Evolutionary conservation across 2,888 invertebrate genomes (phyloP).

Genomic region (Cephus sareptanus): DNA sequence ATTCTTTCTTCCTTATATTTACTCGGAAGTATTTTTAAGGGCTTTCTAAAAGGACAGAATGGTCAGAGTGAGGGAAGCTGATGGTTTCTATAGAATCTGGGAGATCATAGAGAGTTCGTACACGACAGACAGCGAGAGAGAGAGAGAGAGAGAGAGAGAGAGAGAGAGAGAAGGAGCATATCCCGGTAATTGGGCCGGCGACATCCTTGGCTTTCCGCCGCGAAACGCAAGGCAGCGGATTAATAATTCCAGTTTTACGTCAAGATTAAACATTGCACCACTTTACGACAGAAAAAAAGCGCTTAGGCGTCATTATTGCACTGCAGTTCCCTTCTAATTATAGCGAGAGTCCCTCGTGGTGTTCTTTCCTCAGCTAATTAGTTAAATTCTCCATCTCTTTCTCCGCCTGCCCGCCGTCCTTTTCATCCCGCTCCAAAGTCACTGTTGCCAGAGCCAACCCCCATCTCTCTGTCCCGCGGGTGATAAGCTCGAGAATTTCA

Average conservation of each 20-base stretch:
- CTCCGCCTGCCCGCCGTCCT: background rate
- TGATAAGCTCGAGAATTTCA: slow-evolving; percentile 46
- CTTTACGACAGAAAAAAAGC: slow-evolving; percentile 3
- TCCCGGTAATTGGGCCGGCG: background rate
- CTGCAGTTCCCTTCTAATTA: slow-evolving; percentile 46
- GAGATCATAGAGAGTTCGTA: too few species aligned
- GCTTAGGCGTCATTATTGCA: slow-evolving; percentile 40
- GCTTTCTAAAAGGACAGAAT: too few species aligned
- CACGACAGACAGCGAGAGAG: background rate
- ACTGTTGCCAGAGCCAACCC: too few species aligned
- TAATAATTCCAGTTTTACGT: background rate
- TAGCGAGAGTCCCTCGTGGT: slow-evolving; percentile 37
- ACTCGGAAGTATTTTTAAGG: too few species aligned
- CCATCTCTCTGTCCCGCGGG: slow-evolving; percentile 27
- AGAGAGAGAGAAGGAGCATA: background rate
- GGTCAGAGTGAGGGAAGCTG: slow-evolving; percentile 7
- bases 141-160: background rate
- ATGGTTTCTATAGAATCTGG: slow-evolving; percentile 10
- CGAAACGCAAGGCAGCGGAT: background rate
- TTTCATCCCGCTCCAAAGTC: too few species aligned
- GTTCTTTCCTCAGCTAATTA: slow-evolving; percentile 47
- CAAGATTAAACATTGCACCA: slow-evolving; percentile 1
- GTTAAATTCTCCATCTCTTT: slow-evolving; percentile 40
- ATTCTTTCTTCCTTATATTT: too few species aligned
- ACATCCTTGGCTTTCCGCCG: background rate